Base-by-base conservation (phyloP, 2,797 vertebrate species). In the Coracias cyanogaster region DNA sequence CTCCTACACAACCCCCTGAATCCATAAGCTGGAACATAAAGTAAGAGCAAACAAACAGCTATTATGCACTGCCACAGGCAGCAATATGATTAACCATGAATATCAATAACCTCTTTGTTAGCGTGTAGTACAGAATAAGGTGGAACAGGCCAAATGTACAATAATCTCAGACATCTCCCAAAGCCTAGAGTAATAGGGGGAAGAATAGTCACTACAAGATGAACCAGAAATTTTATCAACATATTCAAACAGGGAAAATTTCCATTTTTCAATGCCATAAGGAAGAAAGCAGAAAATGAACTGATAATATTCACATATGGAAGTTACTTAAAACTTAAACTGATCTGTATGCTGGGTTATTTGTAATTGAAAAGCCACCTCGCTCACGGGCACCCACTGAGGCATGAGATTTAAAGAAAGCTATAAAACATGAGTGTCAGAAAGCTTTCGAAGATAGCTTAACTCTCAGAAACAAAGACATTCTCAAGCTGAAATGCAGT, bases 241-340 rank as follows among this genome's bases (percentile, higher is more conserved):
- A 35, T 52, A 90, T 57, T 83, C 37, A 64, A 65, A 65, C 14
- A 65, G 33, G 22, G 60, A 65, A 89, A 79, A 81, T 18, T 66
- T 57, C 39, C 33, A 46, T 74, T 93, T 81, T 77, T 72, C 81
- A 77, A 20, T 61, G 22, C 45, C 24, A 1, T 29, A 76, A 71
- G 67, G 86, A 90, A 84, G 57, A 9, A 71, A 93, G 69, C 51
- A 79, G 70, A 84, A 93, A 86, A 35, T 52, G 21, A 94, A 82
- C 33, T 64, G 39, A 46, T 73, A 95, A 79, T 62, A 77, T 54
- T 74, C 77, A 64, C 29, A 31, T 10, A 62, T 22, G 62, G 77
- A 91, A 89, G 77, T 90, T 82, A 90, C 48, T 91, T 89, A 71
- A 80, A 91, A 85, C 49, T 96, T 70, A 70, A 88, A 70, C n/a